Conservation (phyloP, 2,797 vertebrate genomes). For the Aythya fuligula region DNA sequence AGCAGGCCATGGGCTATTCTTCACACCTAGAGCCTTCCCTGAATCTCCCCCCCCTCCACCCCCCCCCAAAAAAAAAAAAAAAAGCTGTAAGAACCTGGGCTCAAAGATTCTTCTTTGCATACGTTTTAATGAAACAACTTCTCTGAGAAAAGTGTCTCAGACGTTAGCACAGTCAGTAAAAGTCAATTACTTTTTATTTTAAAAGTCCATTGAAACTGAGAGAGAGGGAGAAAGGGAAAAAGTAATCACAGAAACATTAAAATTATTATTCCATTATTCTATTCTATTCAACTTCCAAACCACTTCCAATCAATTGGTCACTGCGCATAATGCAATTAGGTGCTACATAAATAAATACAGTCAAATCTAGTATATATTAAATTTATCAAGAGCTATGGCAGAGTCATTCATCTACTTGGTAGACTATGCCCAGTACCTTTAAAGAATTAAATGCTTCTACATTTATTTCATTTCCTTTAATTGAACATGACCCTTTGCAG, state of each 20-base stretch:
- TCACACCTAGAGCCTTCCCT: background rate
- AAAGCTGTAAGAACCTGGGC: background rate
- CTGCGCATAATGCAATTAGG: background rate
- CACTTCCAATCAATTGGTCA: background rate
- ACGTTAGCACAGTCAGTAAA: constrained; percentile 38
- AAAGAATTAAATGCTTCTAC: background rate
- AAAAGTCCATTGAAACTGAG: background rate
- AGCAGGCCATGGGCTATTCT: background rate
- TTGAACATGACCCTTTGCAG: background rate
- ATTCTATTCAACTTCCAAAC: constrained; percentile 35
- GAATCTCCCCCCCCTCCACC: background rate
- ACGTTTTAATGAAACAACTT: constrained; percentile 21
- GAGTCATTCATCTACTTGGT: background rate
- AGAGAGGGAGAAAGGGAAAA: background rate
- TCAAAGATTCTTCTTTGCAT: background rate
- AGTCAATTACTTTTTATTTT: constrained; percentile 13
- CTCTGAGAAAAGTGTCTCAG: constrained; percentile 30
- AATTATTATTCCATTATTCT: background rate
- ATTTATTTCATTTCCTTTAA: background rate
- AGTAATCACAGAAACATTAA: background rate
- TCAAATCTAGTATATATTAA: background rate
- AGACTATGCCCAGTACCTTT: background rate
- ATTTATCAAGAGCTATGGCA: background rate
- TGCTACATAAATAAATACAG: background rate
- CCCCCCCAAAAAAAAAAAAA: background rate